A percentile compares a stretch with the other conserved stretches of the same genome.
Conservation (phyloP, 1,140 invertebrate species). For the Meloidogyne chitwoodi region DNA sequence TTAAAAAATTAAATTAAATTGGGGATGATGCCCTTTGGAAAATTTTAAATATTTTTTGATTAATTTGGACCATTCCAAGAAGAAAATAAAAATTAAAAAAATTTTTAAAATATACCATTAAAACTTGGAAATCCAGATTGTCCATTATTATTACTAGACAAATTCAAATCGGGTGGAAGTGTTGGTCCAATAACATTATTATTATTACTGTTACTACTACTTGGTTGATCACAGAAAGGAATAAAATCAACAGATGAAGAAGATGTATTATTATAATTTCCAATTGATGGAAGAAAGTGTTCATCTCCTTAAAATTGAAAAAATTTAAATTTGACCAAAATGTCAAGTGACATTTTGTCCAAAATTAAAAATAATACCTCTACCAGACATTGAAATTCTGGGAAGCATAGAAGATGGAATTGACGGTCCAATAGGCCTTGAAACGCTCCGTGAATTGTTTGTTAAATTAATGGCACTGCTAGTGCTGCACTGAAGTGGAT, state of each 20-base stretch:
- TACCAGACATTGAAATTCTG: background rate
- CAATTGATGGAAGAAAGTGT: background rate
- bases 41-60: no score
- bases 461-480: background rate
- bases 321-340: background rate
- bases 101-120: no score
- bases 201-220: background rate
- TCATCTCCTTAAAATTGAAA: background rate
- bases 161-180: slow-evolving; percentile 18
- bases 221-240: slow-evolving; percentile 8
- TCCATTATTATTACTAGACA: background rate
- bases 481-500: slow-evolving; percentile 14
- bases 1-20: no score
- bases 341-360: no score
- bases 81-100: no score
- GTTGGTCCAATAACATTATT: slow-evolving; percentile 18
- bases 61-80: no score
- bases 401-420: slow-evolving; percentile 7
- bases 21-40: no score
- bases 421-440: background rate
- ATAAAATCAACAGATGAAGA: background rate
- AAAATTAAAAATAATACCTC: background rate
- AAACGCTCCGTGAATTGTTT: background rate
- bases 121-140: background rate
- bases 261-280: background rate